phyloP scores from a whole-genome alignment of 1,140 invertebrate genomes.

The Metaphire vulgaris region DNA sequence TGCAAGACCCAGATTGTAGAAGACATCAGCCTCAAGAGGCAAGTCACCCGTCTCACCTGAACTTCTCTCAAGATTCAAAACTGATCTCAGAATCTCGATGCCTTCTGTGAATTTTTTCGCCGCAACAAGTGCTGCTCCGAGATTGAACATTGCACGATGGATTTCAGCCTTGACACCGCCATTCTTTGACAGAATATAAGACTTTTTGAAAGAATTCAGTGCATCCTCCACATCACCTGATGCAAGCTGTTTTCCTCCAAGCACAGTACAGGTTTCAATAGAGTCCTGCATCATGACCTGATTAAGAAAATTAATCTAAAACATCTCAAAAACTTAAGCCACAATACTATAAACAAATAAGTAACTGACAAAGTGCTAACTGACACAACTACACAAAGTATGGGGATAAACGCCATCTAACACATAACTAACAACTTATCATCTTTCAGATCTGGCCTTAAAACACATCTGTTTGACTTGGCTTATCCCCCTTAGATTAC shows the following conservation, averaged over 20 bases:
- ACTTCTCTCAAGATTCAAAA: not conserved
- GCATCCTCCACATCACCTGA: not conserved
- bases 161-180: not conserved
- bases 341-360: too few species aligned
- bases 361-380: too few species aligned
- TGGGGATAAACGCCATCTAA: too few species aligned
- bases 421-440: too few species aligned
- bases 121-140: not conserved
- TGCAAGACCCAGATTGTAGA: constrained; percentile 38
- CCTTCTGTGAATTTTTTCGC: not conserved
- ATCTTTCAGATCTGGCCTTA: too few species aligned
- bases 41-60: constrained; percentile 23
- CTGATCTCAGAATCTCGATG: not conserved
- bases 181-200: not conserved
- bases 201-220: not conserved
- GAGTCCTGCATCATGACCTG: not conserved
- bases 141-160: not conserved
- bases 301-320: too few species aligned
- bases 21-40: constrained; percentile 36
- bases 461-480: too few species aligned
- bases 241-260: not conserved
- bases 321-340: too few species aligned
- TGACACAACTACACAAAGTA: too few species aligned
- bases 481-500: too few species aligned
- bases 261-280: not conserved